phyloP scores from a whole-genome alignment of 1,140 invertebrate genomes.

The Mya arenaria region DNA sequence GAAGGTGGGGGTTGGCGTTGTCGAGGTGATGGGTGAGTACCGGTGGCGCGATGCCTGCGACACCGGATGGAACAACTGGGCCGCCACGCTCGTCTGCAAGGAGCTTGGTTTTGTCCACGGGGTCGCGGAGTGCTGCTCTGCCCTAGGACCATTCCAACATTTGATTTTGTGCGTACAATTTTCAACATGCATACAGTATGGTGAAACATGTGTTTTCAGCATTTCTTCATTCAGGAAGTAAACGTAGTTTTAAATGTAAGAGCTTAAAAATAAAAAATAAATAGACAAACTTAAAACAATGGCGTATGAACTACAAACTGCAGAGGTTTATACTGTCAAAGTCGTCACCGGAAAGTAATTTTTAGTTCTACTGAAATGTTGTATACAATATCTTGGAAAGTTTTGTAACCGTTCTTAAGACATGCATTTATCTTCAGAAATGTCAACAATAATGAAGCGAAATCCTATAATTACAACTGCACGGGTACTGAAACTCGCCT shows the following conservation, averaged over 20 bases:
- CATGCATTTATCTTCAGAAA: neutral
- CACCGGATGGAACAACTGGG: slow-evolving; percentile 30
- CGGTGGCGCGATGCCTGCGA: slow-evolving; percentile 40
- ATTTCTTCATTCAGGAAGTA: too few relatives aligned
- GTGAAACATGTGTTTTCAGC: neutral
- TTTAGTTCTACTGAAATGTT: neutral
- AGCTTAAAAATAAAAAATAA: too few relatives aligned
- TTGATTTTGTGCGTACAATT: neutral
- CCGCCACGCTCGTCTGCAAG: slow-evolving; percentile 57
- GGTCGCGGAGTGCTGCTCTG: slow-evolving; percentile 51
- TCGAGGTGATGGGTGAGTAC: slow-evolving; percentile 35
- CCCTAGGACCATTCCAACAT: slow-evolving; percentile 38
- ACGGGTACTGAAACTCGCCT: slow-evolving; percentile 23
- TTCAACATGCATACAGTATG: neutral
- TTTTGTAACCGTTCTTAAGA: neutral
- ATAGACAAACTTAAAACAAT: too few relatives aligned
- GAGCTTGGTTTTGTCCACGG: slow-evolving; percentile 56
- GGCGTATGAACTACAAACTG: too few relatives aligned
- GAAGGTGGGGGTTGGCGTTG: slow-evolving; percentile 45
- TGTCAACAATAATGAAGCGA: too few relatives aligned
- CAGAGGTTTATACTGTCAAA: neutral
- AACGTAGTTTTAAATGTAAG: too few relatives aligned
- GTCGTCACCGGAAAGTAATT: neutral
- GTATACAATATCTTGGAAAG: neutral
- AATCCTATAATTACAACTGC: slow-evolving; percentile 49